These are phyloP conservation scores for Mus pahari DNA, from an alignment of 2,113 vertebrate genomes.

Conservation along the genomic window DNA sequence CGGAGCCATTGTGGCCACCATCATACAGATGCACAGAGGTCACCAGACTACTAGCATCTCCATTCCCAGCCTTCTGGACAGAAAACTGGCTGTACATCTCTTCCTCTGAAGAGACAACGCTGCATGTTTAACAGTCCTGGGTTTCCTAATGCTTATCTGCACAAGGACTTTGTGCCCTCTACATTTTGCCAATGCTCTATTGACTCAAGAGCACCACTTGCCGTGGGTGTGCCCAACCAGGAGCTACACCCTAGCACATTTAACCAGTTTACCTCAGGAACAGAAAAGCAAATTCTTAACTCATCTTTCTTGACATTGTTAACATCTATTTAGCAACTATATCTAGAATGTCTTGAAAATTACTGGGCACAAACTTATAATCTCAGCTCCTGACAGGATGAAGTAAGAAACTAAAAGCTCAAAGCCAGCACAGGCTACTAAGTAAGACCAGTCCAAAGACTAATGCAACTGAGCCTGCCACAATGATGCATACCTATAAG, in stretches of 20 bases:
- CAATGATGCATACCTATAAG: not conserved
- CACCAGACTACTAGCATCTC: not conserved
- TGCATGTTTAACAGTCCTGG: not conserved
- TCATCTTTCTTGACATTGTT: not conserved
- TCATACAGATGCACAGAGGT: not conserved
- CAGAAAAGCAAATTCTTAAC: not conserved
- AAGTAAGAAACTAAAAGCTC: not conserved
- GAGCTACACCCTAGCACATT: not conserved
- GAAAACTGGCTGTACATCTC: not conserved
- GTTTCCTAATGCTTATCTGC: not conserved
- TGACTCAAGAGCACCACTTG: not conserved
- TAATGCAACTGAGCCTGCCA: not conserved
- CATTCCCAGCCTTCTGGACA: not conserved
- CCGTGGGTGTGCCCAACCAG: not conserved
- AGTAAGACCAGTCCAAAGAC: not conserved
- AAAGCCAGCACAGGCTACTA: not conserved
- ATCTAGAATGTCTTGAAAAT: constrained; percentile 34
- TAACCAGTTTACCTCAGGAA: not conserved
- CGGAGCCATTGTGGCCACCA: not conserved
- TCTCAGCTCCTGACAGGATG: too few relatives aligned
- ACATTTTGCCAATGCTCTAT: not conserved
- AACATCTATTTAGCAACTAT: constrained; percentile 11
- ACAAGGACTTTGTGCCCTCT: not conserved
- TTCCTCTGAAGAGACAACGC: not conserved
- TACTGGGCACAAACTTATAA: not conserved